phyloP scores from a whole-genome alignment of 2,888 invertebrate species.

The Drosophila recens region DNA sequence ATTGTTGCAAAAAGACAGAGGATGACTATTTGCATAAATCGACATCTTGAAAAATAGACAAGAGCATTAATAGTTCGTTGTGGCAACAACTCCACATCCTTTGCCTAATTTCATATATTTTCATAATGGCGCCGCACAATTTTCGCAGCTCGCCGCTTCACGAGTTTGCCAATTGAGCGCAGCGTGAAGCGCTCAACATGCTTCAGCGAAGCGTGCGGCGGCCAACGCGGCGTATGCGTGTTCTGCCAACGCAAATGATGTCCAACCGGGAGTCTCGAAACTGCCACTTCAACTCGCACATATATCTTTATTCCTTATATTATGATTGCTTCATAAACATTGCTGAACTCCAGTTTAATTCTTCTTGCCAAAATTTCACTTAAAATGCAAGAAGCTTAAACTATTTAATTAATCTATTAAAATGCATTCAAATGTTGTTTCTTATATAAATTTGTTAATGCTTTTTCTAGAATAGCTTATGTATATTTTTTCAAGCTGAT shows the following conservation, averaged over 20 bases:
- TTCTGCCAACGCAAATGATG: constrained; percentile 70
- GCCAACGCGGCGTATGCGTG: constrained; percentile 73
- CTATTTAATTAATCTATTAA: too few relatives aligned
- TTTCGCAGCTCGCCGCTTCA: constrained; percentile 66
- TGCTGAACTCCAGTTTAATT: background rate
- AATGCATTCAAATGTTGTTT: too few relatives aligned
- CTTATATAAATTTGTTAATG: too few relatives aligned
- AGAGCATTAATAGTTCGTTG: background rate
- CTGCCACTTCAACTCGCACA: background rate
- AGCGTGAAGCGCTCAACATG: constrained; percentile 74
- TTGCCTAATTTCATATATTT: constrained; percentile 9
- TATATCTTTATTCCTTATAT: background rate
- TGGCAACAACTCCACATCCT: constrained; percentile 3
- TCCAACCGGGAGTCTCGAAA: constrained; percentile 37
- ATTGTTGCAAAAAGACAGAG: too few relatives aligned
- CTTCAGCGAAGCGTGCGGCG: constrained; percentile 73
- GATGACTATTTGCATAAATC: too few relatives aligned
- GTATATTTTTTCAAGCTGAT: background rate
- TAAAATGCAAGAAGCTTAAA: too few relatives aligned
- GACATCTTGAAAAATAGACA: background rate
- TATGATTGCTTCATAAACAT: background rate
- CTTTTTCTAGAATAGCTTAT: background rate
- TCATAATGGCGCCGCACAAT: constrained; percentile 46
- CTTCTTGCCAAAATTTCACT: background rate
- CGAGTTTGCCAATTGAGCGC: constrained; percentile 75